Percentiles rank a stretch among this genome's conserved stretches.
phyloP scores from a whole-genome alignment of 2,888 invertebrate species.

The Zygogramma bicolorata region DNA sequence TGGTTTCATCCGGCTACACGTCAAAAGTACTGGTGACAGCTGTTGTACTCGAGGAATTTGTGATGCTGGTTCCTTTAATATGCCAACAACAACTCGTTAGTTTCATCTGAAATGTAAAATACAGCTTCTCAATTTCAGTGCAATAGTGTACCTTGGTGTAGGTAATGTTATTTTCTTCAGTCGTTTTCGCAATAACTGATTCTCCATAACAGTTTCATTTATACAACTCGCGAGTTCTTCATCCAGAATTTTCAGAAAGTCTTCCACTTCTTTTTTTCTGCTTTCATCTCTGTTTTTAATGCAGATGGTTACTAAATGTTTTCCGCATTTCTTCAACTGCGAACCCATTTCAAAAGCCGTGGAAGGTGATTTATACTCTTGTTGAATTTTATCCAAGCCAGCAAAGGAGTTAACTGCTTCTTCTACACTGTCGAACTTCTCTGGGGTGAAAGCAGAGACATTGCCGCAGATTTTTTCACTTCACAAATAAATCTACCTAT shows the following conservation, averaged over 20 bases:
- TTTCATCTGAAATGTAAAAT: no score
- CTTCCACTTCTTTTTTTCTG: slow-evolving; percentile 21
- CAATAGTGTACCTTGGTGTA: no score
- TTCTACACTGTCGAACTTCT: slow-evolving; percentile 23
- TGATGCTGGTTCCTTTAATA: no score
- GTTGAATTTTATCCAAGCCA: slow-evolving; percentile 25
- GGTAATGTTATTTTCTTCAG: slow-evolving; percentile 31
- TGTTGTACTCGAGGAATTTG: no score
- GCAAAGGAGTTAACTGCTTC: slow-evolving; percentile 27
- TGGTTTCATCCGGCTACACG: no score
- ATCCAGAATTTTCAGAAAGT: slow-evolving; percentile 28
- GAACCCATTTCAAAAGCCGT: slow-evolving; percentile 41
- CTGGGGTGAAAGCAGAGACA: slow-evolving; percentile 38
- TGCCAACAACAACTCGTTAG: no score
- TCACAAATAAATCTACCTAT: slow-evolving; percentile 29
- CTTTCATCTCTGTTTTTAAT: slow-evolving; percentile 37
- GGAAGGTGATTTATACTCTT: slow-evolving; percentile 27
- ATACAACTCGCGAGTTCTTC: slow-evolving; percentile 21
- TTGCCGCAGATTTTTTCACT: slow-evolving; percentile 6
- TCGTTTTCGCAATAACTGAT: slow-evolving; percentile 25
- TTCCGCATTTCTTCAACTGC: slow-evolving; percentile 39
- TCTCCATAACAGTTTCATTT: slow-evolving; percentile 29
- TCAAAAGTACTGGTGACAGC: no score
- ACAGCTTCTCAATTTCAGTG: no score
- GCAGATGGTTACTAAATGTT: slow-evolving; percentile 22